These are phyloP conservation scores for Zaprionus capensis DNA, from an alignment of 1,140 invertebrate species.

Conservation along the genomic window DNA sequence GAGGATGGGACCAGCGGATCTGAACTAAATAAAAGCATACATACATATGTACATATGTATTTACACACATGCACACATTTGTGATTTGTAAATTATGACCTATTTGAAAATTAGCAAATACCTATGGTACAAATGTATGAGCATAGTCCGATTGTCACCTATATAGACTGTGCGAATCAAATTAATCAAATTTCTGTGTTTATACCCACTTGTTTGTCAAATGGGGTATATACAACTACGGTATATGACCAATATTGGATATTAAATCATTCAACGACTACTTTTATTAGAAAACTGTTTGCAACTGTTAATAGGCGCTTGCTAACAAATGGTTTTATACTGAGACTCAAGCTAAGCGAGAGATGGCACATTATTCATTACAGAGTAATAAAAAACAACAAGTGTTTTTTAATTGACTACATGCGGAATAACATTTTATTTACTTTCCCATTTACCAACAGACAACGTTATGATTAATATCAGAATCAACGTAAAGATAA, in stretches of 20 bases:
- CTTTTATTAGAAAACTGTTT: neutral
- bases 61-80: neutral
- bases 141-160: neutral
- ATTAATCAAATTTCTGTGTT: neutral
- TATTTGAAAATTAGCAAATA: conserved; percentile 5
- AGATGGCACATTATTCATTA: neutral
- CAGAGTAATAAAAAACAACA: neutral
- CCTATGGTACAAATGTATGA: neutral
- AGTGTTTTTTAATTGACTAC: neutral
- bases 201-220: neutral
- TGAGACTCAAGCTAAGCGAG: neutral
- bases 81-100: conserved; percentile 3
- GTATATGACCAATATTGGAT: no score
- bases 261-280: no score
- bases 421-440: neutral
- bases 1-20: neutral
- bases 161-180: conserved; percentile 2
- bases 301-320: neutral
- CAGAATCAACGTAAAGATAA: neutral
- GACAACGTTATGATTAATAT: neutral
- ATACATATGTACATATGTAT: no score
- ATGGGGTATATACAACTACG: neutral
- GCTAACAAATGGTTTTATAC: neutral
- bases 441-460: neutral
- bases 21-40: conserved; percentile 1